phyloP scores from a whole-genome alignment of 2,113 vertebrate genomes.

The Tupaia chinensis region DNA sequence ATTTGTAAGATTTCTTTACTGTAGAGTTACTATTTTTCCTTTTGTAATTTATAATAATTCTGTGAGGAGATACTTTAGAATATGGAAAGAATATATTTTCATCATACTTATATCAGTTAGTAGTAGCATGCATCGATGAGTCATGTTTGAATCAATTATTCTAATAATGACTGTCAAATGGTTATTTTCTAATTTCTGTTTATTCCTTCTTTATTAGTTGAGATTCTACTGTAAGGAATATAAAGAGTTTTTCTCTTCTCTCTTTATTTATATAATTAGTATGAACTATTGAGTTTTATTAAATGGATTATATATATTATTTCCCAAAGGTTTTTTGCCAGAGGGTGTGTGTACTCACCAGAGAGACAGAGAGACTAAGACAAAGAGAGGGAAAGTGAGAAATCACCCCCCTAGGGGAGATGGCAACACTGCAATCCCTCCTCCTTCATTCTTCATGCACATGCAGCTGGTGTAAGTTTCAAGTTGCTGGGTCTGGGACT shows the following conservation, averaged over 20 bases:
- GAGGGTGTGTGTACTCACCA: too few species aligned
- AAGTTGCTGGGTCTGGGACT: too few species aligned
- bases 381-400: too few species aligned
- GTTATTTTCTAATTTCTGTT: background rate
- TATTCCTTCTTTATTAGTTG: background rate
- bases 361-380: too few species aligned
- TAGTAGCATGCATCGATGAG: background rate
- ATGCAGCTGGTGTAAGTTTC: too few species aligned
- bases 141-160: background rate
- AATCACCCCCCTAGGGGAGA: too few species aligned
- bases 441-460: too few species aligned
- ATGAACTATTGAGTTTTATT: background rate
- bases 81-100: background rate
- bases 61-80: background rate
- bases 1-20: background rate
- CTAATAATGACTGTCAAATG: background rate
- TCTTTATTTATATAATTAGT: background rate
- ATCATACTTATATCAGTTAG: background rate
- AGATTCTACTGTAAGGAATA: background rate
- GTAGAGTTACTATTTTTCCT: background rate
- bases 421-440: too few species aligned
- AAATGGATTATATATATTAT: background rate
- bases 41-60: background rate
- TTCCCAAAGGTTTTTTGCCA: too few species aligned
- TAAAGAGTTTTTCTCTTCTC: background rate